phyloP scores from a whole-genome alignment of 2,797 vertebrate species.

The Echiichthys vipera region DNA sequence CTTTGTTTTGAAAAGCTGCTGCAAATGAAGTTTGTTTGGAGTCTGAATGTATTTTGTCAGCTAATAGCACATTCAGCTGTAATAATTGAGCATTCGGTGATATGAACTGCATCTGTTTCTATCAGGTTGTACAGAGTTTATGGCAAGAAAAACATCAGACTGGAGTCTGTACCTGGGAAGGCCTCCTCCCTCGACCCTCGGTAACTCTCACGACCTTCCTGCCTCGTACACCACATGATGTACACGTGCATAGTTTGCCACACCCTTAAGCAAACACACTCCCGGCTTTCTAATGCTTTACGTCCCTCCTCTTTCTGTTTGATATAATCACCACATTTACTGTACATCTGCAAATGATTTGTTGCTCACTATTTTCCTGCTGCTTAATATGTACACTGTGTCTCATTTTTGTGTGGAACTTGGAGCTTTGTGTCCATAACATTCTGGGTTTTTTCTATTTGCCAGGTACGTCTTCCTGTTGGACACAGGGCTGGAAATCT shows the following conservation, averaged over 20 bases:
- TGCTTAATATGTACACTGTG: neutral
- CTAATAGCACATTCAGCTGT: neutral
- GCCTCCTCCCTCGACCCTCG: slow-evolving; percentile 92
- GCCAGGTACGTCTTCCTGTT: slow-evolving; percentile 94
- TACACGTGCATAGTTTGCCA: neutral
- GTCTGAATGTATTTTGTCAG: neutral
- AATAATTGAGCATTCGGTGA: neutral
- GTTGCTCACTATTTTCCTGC: neutral
- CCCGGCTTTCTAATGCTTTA: neutral
- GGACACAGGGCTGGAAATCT: slow-evolving; percentile 90
- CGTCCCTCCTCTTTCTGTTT: neutral
- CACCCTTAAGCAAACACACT: neutral
- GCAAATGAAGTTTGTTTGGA: neutral
- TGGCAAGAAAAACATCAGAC: slow-evolving; percentile 93
- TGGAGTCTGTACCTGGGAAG: slow-evolving; percentile 93
- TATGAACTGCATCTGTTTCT: neutral
- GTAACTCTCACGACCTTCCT: slow-evolving; percentile 73
- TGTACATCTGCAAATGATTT: neutral
- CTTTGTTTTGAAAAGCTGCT: neutral
- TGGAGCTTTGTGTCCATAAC: neutral
- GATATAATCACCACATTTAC: neutral
- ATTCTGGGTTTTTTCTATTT: slow-evolving; percentile 4
- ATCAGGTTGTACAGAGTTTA: slow-evolving; percentile 93
- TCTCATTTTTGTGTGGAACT: neutral
- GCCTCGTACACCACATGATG: neutral